Evolutionary conservation across 1,140 invertebrate genomes (phyloP).

Genomic region (Drosophila ercepeae): DNA sequence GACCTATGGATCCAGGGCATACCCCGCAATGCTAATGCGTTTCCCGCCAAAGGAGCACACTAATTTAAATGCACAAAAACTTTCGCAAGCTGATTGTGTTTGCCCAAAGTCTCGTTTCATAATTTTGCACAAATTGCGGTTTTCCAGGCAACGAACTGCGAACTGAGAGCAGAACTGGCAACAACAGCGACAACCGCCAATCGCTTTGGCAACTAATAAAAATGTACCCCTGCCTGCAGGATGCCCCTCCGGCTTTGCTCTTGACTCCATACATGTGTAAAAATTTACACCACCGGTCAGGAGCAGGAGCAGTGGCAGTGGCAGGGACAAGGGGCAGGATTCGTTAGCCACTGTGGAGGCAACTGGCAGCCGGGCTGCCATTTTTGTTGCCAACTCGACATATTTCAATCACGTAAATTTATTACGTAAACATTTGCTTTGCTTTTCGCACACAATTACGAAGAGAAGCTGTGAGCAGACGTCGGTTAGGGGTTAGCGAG

Average conservation of each 20-base stretch:
- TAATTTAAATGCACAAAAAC: conserved; percentile 78
- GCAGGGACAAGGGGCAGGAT: conserved; percentile 21
- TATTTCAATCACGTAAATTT: conserved; percentile 84
- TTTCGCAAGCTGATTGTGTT: conserved; percentile 71
- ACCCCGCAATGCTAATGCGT: not conserved
- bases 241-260: conserved; percentile 5
- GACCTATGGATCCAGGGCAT: not conserved
- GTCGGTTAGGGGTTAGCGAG: not conserved
- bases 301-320: conserved; percentile 2
- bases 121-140: conserved; percentile 81
- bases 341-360: conserved; percentile 57
- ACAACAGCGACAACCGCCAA: conserved; percentile 42
- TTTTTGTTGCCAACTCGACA: conserved; percentile 82
- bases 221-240: conserved; percentile 11
- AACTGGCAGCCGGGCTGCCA: conserved; percentile 40
- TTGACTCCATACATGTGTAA: conserved; percentile 68
- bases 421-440: conserved; percentile 84
- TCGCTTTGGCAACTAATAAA: conserved; percentile 61
- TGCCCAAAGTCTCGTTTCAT: conserved; percentile 77
- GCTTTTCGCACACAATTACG: conserved; percentile 81
- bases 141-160: conserved; percentile 47
- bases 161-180: conserved; percentile 10
- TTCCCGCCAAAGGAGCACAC: conserved; percentile 31
- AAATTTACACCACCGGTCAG: conserved; percentile 65
- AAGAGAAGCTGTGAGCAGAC: conserved; percentile 15